Evolutionary conservation across 2,113 vertebrate species (phyloP).

Genomic region (Perca schrenkii): DNA sequence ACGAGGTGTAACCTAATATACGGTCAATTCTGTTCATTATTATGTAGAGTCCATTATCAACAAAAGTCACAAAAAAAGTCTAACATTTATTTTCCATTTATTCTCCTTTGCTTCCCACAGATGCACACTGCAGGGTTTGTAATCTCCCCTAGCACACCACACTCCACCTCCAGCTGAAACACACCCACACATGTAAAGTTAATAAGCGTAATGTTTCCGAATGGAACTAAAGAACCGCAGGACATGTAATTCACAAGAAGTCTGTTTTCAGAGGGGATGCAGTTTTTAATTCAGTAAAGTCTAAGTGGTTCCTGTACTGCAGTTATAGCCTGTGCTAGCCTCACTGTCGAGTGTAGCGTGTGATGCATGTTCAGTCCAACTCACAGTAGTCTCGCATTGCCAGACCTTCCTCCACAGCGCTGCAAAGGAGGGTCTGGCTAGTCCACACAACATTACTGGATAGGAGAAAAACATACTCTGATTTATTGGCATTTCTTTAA

Average conservation of each 20-base stretch:
- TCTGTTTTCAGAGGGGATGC: not conserved
- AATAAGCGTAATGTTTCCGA: constrained; percentile 9
- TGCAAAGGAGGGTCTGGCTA: too few species aligned
- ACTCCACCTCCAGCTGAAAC: constrained; percentile 12
- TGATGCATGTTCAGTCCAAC: not conserved
- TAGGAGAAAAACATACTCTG: too few species aligned
- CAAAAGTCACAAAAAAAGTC: not conserved
- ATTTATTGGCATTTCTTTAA: too few species aligned
- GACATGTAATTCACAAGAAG: not conserved
- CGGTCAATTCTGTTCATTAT: not conserved
- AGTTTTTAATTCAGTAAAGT: not conserved
- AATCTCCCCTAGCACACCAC: not conserved
- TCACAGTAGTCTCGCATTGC: too few species aligned
- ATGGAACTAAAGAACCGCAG: not conserved
- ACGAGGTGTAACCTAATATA: not conserved
- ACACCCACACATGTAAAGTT: not conserved
- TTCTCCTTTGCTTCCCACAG: not conserved
- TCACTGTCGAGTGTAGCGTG: not conserved
- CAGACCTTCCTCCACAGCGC: too few species aligned
- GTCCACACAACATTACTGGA: too few species aligned
- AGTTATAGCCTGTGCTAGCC: not conserved
- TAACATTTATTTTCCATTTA: not conserved
- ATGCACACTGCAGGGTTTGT: not conserved
- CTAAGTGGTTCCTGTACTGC: not conserved
- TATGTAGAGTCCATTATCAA: not conserved